Base-by-base conservation (phyloP, 1,140 invertebrate species). In the Eubasilissa regina region DNA sequence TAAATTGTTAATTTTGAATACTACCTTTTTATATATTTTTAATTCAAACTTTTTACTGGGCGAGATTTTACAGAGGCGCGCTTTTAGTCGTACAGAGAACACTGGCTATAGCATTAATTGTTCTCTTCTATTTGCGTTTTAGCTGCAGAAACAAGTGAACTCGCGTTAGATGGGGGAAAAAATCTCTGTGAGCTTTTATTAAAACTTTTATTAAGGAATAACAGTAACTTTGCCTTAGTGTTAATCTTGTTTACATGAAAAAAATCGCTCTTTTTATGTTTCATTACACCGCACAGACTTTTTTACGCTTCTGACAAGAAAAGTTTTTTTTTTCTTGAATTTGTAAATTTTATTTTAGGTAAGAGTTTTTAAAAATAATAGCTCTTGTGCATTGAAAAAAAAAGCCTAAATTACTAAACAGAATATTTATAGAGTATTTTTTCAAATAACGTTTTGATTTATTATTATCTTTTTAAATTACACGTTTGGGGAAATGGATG, bases 201-300 rank as follows among this genome's bases (percentile, higher is more conserved):
- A 82, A 82, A 82, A 78, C 76, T 82, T 80, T 82, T 80, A 82
- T 80, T 78, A 82, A 48, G 58, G 60, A 82, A 78, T 75, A 82
- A 80, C 72, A 77, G 72, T 78, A 82, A 80, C 78, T 80, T 80
- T 68, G 70, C 78, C 68, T 75, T 70, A 70, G 76, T 70, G 75
- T 75, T 77, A 80, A 80, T 80, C 81, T 80, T 80, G 80, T 82
- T 82, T 80, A 80, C 75, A 64, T 58, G 44, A 35, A 62, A 53
- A 17, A 64, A 48, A 60, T 75, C n/a, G n/a, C 58, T 12, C 72
- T 64, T 21, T 79, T 76, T 3, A 74, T 44, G 62, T 77, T 77
- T 73, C 77, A 77, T 79, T 81, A 73, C 17, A 44, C 62, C 35
- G 62, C 3, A n/a, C 12, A 47, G n/a, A 15, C 15, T 44, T 66